Percentiles rank a stretch among this genome's conserved stretches.
phyloP scores from a whole-genome alignment of 2,113 vertebrate genomes.

The Sapayoa aenigma region DNA sequence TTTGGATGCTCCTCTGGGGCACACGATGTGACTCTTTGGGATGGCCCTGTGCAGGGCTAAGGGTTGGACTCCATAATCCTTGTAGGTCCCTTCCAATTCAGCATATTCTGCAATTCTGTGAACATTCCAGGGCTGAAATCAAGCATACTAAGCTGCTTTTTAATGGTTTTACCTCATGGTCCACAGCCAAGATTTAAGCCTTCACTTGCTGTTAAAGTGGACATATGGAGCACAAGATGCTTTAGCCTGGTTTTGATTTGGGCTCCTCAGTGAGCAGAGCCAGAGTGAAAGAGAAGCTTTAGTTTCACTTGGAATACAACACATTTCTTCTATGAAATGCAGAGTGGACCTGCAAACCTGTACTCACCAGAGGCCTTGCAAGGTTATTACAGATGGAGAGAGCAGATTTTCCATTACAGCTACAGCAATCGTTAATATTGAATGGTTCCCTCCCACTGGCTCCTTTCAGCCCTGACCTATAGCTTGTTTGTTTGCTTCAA shows the following conservation, averaged over 20 bases:
- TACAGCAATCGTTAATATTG: not conserved
- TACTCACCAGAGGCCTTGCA: not conserved
- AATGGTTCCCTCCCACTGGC: not conserved
- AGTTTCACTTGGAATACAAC: not conserved
- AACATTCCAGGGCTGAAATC: not conserved
- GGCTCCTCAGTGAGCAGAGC: not conserved
- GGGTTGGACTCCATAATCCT: not conserved
- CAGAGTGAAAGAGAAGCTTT: not conserved
- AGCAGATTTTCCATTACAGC: not conserved
- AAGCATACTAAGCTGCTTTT: not conserved
- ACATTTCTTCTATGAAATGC: not conserved
- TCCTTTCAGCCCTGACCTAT: not conserved
- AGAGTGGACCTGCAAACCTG: not conserved
- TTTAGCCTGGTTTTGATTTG: not conserved
- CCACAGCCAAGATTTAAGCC: not conserved
- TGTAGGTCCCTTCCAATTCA: not conserved
- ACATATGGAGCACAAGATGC: not conserved
- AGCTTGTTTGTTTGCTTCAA: not conserved
- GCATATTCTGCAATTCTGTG: not conserved
- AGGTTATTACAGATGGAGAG: not conserved
- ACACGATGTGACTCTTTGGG: not conserved
- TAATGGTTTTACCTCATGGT: not conserved
- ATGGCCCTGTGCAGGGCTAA: not conserved
- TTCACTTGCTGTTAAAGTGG: not conserved
- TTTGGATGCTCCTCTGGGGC: not conserved